Base-by-base conservation (phyloP, 2,113 vertebrate species). In the Nannospalax galili region DNA sequence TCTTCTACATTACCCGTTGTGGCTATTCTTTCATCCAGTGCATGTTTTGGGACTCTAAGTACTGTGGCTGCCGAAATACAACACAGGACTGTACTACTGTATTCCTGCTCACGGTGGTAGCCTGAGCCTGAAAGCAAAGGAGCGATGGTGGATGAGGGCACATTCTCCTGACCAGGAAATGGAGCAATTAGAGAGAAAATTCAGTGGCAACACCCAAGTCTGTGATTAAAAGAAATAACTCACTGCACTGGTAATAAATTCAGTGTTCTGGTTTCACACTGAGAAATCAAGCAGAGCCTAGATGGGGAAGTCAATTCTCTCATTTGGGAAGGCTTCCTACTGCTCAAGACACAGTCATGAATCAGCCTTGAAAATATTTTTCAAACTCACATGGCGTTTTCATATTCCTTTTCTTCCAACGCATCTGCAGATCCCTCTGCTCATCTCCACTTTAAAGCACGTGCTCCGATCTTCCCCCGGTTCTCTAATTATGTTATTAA, bases 191-290 rank as follows among this genome's bases (percentile, higher is more conserved):
- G 48, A 74, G 48, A 74, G 73, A 93, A 72, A 86, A 73, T 77
- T 35, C n/a, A 77, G 73, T 19, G 75, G 42, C 48, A 87, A 93
- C 72, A 91, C 30, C 10, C 60, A 92, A 52, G 80, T 20, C 32
- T 74, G 42, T 79, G 95, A 92, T 92, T 95, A 91, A 93, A 88
- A 80, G 81, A 94, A 93, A 94, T 97, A 88, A 96, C 94, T 96
- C 64, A 84, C 89, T 93, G n/a, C 40, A 8, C 35, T 92, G 17
- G 58, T 77, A 84, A 96, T 94, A 93, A 95, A 91, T 93, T 91
- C 88, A 88, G 20, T 82, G 74, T 92, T 88, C 85, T 92, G 65
- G 9, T 42, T 92, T 90, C 88, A 4, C 64, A 90, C 85, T 75
- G 90, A 93, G 92, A 94, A 88, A 84, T 30, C 62, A 42, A 95